phyloP scores from a whole-genome alignment of 2,113 vertebrate genomes.

The Pycnonotus jocosus region DNA sequence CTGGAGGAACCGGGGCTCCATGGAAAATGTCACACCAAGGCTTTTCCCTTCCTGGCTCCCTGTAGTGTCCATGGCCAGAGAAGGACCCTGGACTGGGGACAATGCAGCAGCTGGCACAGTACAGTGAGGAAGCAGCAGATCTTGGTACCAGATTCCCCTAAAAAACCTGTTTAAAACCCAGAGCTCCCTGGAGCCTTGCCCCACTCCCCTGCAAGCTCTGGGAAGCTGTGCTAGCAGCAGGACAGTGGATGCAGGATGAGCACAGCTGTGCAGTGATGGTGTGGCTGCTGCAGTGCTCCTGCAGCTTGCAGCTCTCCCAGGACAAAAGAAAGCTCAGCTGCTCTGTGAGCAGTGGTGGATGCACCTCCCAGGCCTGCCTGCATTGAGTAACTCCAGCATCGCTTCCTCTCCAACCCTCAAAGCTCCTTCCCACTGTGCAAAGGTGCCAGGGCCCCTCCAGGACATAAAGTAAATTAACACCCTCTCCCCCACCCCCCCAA shows the following conservation, averaged over 20 bases:
- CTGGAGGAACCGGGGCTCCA: fast-evolving
- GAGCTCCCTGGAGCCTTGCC: background rate
- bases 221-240: background rate
- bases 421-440: background rate
- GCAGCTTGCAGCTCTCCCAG: background rate
- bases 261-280: background rate
- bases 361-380: background rate
- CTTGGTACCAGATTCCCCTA: background rate
- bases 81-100: background rate
- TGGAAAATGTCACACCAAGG: background rate
- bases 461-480: background rate
- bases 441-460: background rate
- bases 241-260: background rate
- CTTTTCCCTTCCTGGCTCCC: background rate
- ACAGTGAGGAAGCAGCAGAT: background rate
- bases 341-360: background rate
- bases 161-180: background rate
- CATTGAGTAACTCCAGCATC: background rate
- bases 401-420: background rate
- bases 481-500: background rate
- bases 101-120: fast-evolving
- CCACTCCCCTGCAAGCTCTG: background rate
- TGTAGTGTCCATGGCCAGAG: fast-evolving
- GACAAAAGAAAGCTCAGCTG: background rate
- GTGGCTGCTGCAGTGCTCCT: background rate